phyloP scores from a whole-genome alignment of 37 sponge, comb jelly and placozoan genomes.

The Mnemiopsis leidyi region DNA sequence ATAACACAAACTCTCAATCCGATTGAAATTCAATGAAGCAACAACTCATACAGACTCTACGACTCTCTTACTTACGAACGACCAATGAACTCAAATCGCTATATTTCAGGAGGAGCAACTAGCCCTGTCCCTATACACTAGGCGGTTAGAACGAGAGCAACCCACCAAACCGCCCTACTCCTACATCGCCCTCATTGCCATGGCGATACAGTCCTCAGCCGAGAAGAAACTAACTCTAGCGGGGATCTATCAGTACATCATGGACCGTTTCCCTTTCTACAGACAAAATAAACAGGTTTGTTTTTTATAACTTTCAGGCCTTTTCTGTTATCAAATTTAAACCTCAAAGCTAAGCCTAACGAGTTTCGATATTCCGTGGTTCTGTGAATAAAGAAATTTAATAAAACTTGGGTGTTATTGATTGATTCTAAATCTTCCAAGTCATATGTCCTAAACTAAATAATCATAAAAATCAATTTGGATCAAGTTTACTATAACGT shows the following conservation, averaged over 20 bases:
- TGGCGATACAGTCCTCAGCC: slow-evolving; percentile 90
- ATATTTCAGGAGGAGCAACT: slow-evolving; percentile 40
- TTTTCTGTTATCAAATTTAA: no score
- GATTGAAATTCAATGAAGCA: background rate
- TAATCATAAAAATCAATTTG: no score
- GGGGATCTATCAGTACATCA: slow-evolving; percentile 97
- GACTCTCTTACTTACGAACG: background rate
- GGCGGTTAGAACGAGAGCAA: slow-evolving; percentile 67
- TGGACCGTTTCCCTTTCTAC: slow-evolving; percentile 97
- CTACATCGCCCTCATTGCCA: slow-evolving; percentile 97
- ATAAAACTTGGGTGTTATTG: no score
- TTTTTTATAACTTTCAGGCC: no score
- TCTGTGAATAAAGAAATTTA: no score
- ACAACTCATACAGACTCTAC: background rate
- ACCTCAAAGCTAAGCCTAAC: no score
- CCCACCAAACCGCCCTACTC: slow-evolving; percentile 94
- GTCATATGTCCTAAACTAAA: no score
- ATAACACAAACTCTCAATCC: no score
- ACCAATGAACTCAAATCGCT: no score
- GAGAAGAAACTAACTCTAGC: slow-evolving; percentile 92
- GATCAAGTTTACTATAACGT: no score
- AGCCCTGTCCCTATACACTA: background rate
- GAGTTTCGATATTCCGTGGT: no score
- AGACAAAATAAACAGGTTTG: slow-evolving; percentile 85
- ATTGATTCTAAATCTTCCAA: no score